phyloP scores from a whole-genome alignment of 2,888 invertebrate species.

The Rhingia rostrata region DNA sequence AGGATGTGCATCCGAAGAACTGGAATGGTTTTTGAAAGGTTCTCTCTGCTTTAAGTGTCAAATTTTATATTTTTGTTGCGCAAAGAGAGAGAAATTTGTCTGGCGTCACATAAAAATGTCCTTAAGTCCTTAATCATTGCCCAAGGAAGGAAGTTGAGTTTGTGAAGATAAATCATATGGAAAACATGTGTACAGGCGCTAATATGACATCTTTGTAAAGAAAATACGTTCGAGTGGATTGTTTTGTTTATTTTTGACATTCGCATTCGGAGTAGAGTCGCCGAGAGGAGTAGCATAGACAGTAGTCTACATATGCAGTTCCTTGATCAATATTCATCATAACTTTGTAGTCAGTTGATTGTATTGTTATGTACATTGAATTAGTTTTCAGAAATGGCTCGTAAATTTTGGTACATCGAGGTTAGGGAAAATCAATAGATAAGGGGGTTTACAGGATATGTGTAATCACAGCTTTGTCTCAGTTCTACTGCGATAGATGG shows the following conservation, averaged over 20 bases:
- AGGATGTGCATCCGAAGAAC: constrained; percentile 31
- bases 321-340: too few species aligned
- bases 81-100: constrained; percentile 53
- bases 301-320: too few species aligned
- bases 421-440: too few species aligned
- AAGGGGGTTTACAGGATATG: too few species aligned
- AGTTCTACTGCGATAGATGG: too few species aligned
- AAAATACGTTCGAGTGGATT: background rate
- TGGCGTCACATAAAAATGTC: constrained; percentile 67
- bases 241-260: background rate
- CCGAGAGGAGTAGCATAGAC: too few species aligned
- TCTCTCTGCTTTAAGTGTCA: constrained; percentile 39
- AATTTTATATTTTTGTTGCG: constrained; percentile 44
- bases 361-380: too few species aligned
- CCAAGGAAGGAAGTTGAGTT: background rate
- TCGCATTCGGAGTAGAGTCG: too few species aligned
- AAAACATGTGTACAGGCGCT: constrained; percentile 44
- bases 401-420: too few species aligned
- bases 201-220: constrained; percentile 11
- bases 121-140: constrained; percentile 19
- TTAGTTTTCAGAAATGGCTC: too few species aligned
- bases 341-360: too few species aligned
- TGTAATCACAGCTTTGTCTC: too few species aligned
- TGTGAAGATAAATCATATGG: constrained; percentile 48
- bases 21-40: constrained; percentile 13